A percentile compares a stretch with the other conserved stretches of the same genome.
These are phyloP conservation scores for Palaemon carinicauda DNA, from an alignment of 1,140 invertebrate genomes.

Conservation along the genomic window DNA sequence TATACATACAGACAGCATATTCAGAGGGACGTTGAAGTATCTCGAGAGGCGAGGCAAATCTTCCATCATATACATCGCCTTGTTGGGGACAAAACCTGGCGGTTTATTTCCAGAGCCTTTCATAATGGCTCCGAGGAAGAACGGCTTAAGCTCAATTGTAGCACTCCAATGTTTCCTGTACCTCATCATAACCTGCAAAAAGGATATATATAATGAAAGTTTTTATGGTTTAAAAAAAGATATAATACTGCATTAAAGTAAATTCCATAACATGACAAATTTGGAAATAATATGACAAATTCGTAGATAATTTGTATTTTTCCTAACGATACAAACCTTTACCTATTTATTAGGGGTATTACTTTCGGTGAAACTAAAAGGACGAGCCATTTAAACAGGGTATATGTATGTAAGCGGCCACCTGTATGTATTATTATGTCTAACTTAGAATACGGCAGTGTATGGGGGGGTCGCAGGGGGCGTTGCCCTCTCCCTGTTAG, in stretches of 20 bases:
- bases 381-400: too few species aligned
- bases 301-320: too few species aligned
- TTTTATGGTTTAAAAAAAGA: neutral
- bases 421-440: too few species aligned
- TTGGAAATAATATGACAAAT: too few species aligned
- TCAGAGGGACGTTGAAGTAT: constrained; percentile 32
- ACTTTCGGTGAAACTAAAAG: too few species aligned
- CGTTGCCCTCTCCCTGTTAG: too few species aligned
- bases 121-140: neutral
- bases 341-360: too few species aligned
- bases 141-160: constrained; percentile 14
- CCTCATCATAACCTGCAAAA: constrained; percentile 20
- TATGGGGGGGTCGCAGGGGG: too few species aligned
- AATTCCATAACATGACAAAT: too few species aligned
- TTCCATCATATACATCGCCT: constrained; percentile 14
- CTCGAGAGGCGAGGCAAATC: neutral
- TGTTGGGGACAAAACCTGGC: constrained; percentile 23
- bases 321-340: too few species aligned
- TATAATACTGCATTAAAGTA: neutral
- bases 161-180: constrained; percentile 32
- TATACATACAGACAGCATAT: neutral
- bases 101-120: constrained; percentile 25
- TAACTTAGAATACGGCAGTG: too few species aligned
- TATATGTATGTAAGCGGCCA: too few species aligned
- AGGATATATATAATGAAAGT: neutral